Percentiles rank a stretch among this genome's conserved stretches.
Conservation (phyloP, 1,140 invertebrate genomes). For the Drosophila novamexicana region DNA sequence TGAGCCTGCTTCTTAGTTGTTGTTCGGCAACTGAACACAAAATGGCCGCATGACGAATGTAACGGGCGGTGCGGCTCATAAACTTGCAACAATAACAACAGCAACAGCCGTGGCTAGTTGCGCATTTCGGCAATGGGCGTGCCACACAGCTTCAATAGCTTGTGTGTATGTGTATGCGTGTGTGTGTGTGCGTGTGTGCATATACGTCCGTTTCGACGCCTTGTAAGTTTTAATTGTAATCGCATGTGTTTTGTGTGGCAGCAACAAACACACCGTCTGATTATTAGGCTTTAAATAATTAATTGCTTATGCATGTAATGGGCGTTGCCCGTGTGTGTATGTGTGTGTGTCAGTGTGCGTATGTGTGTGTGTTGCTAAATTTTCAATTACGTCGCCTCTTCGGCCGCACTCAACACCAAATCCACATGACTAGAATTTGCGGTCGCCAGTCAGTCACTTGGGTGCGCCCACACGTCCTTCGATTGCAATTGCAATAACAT, state of each 20-base stretch:
- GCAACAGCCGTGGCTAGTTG: conserved; percentile 36
- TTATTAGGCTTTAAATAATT: conserved; percentile 80
- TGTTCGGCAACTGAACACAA: conserved; percentile 32
- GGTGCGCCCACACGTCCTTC: conserved; percentile 21
- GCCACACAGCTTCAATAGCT: conserved; percentile 59
- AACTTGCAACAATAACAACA: conserved; percentile 67
- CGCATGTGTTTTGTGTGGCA: conserved; percentile 30
- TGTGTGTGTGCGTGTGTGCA: conserved; percentile 14
- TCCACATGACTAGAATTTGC: conserved; percentile 52
- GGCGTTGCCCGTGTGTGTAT: neutral
- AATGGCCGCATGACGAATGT: conserved; percentile 54
- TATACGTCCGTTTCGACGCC: conserved; percentile 71
- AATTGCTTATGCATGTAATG: conserved; percentile 67
- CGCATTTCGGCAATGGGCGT: conserved; percentile 46
- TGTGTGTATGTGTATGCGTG: conserved; percentile 17
- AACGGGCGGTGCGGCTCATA: conserved; percentile 67
- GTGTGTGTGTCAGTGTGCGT: conserved; percentile 1
- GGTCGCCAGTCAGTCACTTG: conserved; percentile 54
- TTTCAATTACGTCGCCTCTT: conserved; percentile 13
- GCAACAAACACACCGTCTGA: conserved; percentile 42
- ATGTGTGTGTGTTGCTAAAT: neutral
- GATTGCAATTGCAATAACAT: conserved; percentile 72
- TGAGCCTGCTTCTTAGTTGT: neutral
- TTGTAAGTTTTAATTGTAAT: conserved; percentile 80
- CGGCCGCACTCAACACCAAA: conserved; percentile 8